Conservation (phyloP, 1,140 invertebrate genomes). For the Drosophila burlai region DNA sequence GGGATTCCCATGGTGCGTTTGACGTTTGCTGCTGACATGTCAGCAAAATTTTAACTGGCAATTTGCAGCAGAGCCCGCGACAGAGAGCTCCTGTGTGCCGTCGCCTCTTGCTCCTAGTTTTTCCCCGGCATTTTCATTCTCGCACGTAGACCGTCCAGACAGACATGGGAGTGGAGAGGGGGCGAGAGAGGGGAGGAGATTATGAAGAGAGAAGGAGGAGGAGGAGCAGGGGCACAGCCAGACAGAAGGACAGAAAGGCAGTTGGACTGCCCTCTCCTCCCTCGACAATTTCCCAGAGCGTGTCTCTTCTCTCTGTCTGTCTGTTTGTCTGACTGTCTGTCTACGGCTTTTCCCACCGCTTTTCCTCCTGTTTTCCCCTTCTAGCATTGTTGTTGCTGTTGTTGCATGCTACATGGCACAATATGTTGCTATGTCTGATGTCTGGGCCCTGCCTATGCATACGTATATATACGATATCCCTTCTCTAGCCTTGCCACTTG, state of each 20-base stretch:
- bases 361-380: constrained; percentile 15
- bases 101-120: constrained; percentile 8
- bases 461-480: neutral
- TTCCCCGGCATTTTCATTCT: constrained; percentile 22
- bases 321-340: constrained; percentile 3
- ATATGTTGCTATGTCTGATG: constrained; percentile 77
- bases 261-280: constrained; percentile 10
- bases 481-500: constrained; percentile 41
- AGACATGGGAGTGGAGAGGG: neutral
- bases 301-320: constrained; percentile 1
- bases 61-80: constrained; percentile 68
- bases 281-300: constrained; percentile 47
- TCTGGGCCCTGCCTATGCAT: constrained; percentile 34
- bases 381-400: constrained; percentile 21
- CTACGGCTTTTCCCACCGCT: constrained; percentile 15
- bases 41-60: constrained; percentile 79
- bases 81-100: constrained; percentile 36
- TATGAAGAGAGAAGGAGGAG: neutral
- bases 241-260: constrained; percentile 27
- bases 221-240: neutral
- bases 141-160: constrained; percentile 32
- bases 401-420: constrained; percentile 72
- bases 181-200: neutral
- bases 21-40: constrained; percentile 75
- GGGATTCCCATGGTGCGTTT: constrained; percentile 41